These are phyloP conservation scores for Polypedilum pembai DNA, from an alignment of 1,140 invertebrate genomes.

Conservation along the genomic window DNA sequence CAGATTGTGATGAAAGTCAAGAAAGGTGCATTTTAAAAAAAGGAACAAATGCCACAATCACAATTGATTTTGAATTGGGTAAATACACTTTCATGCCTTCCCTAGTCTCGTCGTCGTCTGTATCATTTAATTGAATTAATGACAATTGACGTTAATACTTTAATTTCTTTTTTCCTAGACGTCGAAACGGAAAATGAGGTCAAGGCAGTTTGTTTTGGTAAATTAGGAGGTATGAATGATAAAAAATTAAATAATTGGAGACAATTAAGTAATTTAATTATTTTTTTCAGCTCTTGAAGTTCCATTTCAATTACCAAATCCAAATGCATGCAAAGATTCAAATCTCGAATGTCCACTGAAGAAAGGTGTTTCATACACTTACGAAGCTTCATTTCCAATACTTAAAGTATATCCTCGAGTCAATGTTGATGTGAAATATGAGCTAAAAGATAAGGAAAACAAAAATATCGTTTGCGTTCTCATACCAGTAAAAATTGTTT, in stretches of 20 bases:
- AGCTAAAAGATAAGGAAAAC: conserved; percentile 52
- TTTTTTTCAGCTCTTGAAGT: conserved; percentile 55
- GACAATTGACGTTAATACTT: conserved; percentile 2
- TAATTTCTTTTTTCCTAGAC: background rate
- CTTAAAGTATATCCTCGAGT: conserved; percentile 57
- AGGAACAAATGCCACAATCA: conserved; percentile 53
- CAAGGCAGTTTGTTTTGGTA: background rate
- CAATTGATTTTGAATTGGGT: conserved; percentile 52
- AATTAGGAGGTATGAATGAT: conserved; percentile 42
- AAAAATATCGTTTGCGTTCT: conserved; percentile 58
- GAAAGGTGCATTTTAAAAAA: conserved; percentile 52
- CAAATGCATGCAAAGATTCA: conserved; percentile 56
- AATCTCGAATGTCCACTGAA: conserved; percentile 60
- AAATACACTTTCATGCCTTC: conserved; percentile 37
- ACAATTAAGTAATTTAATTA: background rate
- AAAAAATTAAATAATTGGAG: conserved; percentile 43
- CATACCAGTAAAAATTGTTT: conserved; percentile 56
- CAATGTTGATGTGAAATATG: conserved; percentile 61
- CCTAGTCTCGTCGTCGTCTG: background rate
- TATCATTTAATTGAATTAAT: conserved; percentile 23
- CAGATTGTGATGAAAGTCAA: conserved; percentile 48
- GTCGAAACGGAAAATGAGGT: conserved; percentile 10
- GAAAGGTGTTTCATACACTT: conserved; percentile 49
- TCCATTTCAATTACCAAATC: conserved; percentile 60
- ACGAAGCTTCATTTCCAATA: conserved; percentile 52